These are phyloP conservation scores for Ceyx erithaca DNA, from an alignment of 2,797 vertebrate species.

Conservation along the genomic window DNA sequence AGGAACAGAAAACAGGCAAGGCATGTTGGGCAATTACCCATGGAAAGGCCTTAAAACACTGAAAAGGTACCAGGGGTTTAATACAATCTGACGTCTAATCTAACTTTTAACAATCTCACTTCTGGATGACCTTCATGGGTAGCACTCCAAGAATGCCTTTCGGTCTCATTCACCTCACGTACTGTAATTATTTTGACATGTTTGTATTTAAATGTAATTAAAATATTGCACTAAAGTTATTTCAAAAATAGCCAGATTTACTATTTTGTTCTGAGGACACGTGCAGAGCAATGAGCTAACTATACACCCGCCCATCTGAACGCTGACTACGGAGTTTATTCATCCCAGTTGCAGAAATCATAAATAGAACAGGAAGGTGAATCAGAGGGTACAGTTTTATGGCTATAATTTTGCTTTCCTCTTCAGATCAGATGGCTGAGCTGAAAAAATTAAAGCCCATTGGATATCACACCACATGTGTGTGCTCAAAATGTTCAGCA, in stretches of 20 bases:
- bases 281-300: constrained; percentile 33
- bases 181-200: too few species aligned
- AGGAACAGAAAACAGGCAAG: background rate
- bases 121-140: background rate
- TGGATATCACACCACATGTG: background rate
- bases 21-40: background rate
- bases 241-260: constrained; percentile 40
- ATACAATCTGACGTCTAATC: background rate
- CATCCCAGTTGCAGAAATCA: constrained; percentile 57
- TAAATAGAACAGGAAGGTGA: constrained; percentile 72
- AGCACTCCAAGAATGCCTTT: background rate
- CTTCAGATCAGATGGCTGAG: constrained; percentile 52
- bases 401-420: constrained; percentile 54
- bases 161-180: background rate
- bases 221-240: background rate
- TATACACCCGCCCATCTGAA: constrained; percentile 10
- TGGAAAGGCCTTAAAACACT: background rate
- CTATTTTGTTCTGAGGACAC: background rate
- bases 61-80: background rate
- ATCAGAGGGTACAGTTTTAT: constrained; percentile 55
- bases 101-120: background rate
- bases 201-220: background rate
- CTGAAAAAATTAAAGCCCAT: constrained; percentile 45
- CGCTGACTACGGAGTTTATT: constrained; percentile 50
- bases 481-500: background rate